A percentile compares a stretch with the other conserved stretches of the same genome.
phyloP scores from a whole-genome alignment of 1,140 invertebrate species.

The Ooceraea biroi region DNA sequence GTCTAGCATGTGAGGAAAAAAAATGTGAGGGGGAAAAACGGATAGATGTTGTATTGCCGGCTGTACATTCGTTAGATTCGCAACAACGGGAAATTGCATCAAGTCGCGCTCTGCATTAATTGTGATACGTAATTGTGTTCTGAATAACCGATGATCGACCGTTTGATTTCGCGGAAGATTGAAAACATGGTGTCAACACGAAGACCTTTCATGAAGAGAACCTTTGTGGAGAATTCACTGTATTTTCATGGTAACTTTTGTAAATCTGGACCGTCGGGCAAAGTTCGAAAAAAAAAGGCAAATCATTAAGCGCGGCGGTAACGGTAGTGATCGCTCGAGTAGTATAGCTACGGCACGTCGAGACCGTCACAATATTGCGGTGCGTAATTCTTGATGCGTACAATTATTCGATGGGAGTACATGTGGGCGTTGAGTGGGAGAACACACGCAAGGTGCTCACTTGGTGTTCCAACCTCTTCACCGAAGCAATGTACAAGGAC shows the following conservation, averaged over 20 bases:
- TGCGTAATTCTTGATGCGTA: constrained; percentile 72
- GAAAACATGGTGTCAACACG: background rate
- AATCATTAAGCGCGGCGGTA: background rate
- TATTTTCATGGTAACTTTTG: background rate
- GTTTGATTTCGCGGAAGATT: background rate
- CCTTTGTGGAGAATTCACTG: background rate
- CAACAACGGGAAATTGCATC: constrained; percentile 75
- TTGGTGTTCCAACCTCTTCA: constrained; percentile 79
- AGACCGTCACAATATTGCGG: constrained; percentile 75
- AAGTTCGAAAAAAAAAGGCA: background rate
- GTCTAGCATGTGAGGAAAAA: constrained; percentile 73
- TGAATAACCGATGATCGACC: background rate
- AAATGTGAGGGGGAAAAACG: constrained; percentile 37
- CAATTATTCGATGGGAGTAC: constrained; percentile 75
- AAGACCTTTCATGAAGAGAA: background rate
- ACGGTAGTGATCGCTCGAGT: background rate
- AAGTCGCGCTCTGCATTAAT: constrained; percentile 80
- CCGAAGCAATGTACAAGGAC: constrained; percentile 79
- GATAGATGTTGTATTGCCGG: constrained; percentile 66
- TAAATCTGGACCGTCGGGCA: background rate
- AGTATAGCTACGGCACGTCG: background rate
- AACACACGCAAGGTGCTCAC: constrained; percentile 73
- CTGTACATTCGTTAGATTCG: constrained; percentile 68
- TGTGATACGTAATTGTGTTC: constrained; percentile 75
- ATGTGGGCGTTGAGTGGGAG: constrained; percentile 76